Percentiles rank a stretch among this genome's conserved stretches.
Conservation (phyloP, 2,797 vertebrate genomes). For the Sphenopsis melanotis region DNA sequence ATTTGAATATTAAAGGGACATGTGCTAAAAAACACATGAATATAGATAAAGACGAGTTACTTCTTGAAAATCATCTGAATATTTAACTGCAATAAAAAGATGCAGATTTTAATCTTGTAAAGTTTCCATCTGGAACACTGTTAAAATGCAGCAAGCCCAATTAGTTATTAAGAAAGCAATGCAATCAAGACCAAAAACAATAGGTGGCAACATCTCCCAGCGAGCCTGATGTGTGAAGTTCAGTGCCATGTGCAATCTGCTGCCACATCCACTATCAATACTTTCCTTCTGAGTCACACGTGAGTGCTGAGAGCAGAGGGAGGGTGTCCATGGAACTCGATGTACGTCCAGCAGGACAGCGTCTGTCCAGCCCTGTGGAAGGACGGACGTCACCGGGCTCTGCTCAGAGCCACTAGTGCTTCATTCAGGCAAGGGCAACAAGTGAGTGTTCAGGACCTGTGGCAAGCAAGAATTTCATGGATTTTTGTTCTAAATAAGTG, state of each 20-base stretch:
- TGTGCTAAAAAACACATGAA: neutral
- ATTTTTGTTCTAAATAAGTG: neutral
- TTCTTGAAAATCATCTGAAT: neutral
- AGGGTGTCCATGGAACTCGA: neutral
- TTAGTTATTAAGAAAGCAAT: conserved; percentile 15
- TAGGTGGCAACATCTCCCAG: conserved; percentile 58
- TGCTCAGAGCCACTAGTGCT: conserved; percentile 4
- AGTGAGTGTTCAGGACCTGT: neutral
- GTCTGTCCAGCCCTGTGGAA: neutral
- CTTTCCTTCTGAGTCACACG: conserved; percentile 47
- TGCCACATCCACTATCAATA: conserved; percentile 59
- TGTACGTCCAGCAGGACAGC: conserved; percentile 46
- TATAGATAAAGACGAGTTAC: rapidly evolving
- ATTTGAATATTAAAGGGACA: neutral
- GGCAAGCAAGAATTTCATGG: neutral
- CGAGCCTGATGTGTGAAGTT: conserved; percentile 1
- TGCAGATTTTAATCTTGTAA: neutral
- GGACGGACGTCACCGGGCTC: neutral
- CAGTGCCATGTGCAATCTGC: conserved; percentile 44
- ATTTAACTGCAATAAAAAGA: neutral
- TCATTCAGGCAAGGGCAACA: neutral
- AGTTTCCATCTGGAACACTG: neutral
- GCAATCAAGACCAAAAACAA: conserved; percentile 52
- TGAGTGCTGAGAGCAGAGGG: neutral
- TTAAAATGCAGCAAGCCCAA: neutral